Base-by-base conservation (phyloP, 2,113 vertebrate species). In the Delphinapterus leucas region DNA sequence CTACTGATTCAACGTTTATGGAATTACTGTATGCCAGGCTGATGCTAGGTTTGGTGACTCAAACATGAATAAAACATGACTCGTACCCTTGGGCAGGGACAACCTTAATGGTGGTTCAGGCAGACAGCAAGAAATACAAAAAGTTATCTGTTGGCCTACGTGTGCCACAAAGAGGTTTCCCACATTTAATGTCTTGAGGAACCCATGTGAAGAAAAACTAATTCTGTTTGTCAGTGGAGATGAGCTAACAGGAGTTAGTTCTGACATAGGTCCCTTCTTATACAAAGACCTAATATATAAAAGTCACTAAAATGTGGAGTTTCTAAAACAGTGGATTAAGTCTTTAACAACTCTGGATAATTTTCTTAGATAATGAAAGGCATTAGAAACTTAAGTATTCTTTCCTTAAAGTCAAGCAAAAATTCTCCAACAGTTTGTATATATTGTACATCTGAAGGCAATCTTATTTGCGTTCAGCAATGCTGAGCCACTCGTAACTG, bases 311-410 rank as follows among this genome's bases (percentile, higher is more conserved):
- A 91, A 92, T 83, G 20, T 38, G 61, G 25, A 86, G 63, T 83
- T 98, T 82, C 91, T 90, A 98, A 97, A 77, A 93, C 0, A 20
- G 58, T 77, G 25, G 86, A 96, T 93, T 95, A 97, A 88, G 76
- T 97, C 61, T 97, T 98, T 89, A 96, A 97, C 93, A 97, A 97
- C 83, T 97, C 8, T 55, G 41, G 95, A 86, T 98, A 85, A 94
- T 97, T 98, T 88, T 96, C 96, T 97, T 95, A 97, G 44, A 97
- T 95, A 95, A 98, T 55, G 97, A 93, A 77, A 97, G 87, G 74
- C 33, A 77, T 85, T 68, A 90, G 79, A 81, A 97, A 88, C 44
- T 97, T 98, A 97, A 97, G 76, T 92, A 96, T 83, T 95, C 65
- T 96, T 96, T 55, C 93, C 97, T 89, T 95, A 83, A 98, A 97